These are phyloP conservation scores for Nasonia oneida DNA, from an alignment of 2,888 invertebrate genomes.

Conservation along the genomic window DNA sequence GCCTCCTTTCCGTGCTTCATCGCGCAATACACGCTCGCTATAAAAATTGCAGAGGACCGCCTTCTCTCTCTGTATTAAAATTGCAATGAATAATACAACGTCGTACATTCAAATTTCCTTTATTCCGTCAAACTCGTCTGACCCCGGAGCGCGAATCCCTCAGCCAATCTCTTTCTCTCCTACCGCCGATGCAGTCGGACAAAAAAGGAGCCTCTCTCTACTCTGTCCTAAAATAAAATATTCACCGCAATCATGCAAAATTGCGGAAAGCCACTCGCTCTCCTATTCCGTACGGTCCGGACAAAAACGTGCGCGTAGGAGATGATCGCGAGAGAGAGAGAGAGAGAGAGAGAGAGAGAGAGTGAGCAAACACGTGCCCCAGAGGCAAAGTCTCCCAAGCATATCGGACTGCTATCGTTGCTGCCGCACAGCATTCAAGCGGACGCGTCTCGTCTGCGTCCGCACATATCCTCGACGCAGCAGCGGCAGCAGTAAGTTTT, in stretches of 20 bases:
- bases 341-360: not conserved
- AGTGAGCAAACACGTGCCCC: conserved; percentile 26
- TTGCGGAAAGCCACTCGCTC: conserved; percentile 47
- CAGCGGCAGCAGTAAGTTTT: conserved; percentile 66
- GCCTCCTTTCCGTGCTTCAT: not conserved
- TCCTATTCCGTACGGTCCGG: not conserved
- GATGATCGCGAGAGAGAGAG: conserved; percentile 24
- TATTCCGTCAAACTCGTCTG: conserved; percentile 53
- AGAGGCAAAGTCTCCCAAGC: conserved; percentile 11
- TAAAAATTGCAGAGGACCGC: conserved; percentile 58
- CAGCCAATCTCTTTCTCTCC: conserved; percentile 48
- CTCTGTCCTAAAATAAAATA: conserved; percentile 60
- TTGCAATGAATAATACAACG: conserved; percentile 63
- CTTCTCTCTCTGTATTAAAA: conserved; percentile 59
- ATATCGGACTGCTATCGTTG: not conserved
- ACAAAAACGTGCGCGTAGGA: conserved; percentile 52
- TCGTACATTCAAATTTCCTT: conserved; percentile 62
- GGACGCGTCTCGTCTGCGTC: not conserved
- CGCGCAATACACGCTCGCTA: conserved; percentile 16
- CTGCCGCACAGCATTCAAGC: not conserved
- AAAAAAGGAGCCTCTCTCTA: not conserved
- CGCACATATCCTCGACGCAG: not conserved
- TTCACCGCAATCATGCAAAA: conserved; percentile 62
- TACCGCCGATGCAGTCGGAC: not conserved
- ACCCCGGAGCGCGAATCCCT: conserved; percentile 37